phyloP scores from a whole-genome alignment of 2,113 vertebrate genomes.

The Himantopus leucocephalus region DNA sequence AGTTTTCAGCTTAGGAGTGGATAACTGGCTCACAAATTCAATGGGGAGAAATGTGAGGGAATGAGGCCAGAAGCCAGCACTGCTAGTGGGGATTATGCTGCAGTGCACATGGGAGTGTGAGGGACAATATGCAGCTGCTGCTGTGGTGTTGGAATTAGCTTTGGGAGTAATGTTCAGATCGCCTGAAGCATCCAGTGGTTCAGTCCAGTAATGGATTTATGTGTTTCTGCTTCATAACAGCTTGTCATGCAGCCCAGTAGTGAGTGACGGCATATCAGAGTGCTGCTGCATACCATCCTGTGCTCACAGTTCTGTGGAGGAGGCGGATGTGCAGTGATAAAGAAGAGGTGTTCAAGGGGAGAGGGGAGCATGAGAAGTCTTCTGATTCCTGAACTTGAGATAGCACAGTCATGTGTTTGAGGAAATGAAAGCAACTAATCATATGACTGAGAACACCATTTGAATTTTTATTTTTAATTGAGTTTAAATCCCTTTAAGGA shows the following conservation, averaged over 20 bases:
- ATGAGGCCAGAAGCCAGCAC: background rate
- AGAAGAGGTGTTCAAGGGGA: background rate
- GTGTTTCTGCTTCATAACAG: conserved; percentile 3
- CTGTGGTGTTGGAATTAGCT: background rate
- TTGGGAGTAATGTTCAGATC: background rate
- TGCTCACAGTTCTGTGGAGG: background rate
- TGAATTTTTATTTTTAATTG: background rate
- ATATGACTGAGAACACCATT: background rate
- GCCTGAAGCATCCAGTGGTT: background rate
- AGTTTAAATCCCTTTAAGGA: background rate
- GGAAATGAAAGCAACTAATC: background rate
- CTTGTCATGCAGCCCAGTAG: conserved; percentile 1
- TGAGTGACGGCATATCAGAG: background rate
- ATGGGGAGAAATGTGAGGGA: background rate
- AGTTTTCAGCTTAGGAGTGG: background rate
- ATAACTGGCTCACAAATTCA: conserved; percentile 1
- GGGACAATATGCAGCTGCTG: background rate
- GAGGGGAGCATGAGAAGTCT: background rate
- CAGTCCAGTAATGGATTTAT: background rate
- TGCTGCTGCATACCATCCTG: background rate
- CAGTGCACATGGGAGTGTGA: background rate
- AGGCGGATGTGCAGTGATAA: background rate
- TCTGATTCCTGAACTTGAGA: background rate
- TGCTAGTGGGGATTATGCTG: background rate
- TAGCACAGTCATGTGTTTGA: background rate